These are phyloP conservation scores for Naja naja DNA, from an alignment of 2,113 vertebrate genomes.

Conservation along the genomic window DNA sequence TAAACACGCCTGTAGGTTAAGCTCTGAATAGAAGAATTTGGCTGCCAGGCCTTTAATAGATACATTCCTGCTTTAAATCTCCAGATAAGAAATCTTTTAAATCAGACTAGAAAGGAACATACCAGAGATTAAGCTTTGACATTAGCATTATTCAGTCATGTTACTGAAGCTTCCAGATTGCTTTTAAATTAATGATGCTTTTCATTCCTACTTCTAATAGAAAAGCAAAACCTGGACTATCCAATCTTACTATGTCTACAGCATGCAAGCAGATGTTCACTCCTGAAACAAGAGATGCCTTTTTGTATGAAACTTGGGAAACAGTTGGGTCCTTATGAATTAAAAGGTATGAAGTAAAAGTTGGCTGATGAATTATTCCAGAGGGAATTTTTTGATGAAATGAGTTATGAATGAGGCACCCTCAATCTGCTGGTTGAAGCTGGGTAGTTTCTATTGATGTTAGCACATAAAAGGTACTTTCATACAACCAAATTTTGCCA, in stretches of 20 bases:
- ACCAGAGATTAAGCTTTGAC: neutral
- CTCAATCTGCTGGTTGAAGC: neutral
- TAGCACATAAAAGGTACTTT: neutral
- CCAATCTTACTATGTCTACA: neutral
- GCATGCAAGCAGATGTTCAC: neutral
- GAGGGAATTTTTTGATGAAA: neutral
- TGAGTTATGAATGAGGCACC: neutral
- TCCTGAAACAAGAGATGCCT: neutral
- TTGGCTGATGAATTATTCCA: neutral
- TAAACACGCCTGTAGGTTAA: neutral
- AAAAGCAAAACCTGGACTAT: neutral
- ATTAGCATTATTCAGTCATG: neutral
- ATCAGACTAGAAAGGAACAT: neutral
- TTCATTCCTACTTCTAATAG: neutral
- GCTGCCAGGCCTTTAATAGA: neutral
- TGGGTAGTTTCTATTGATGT: accelerated
- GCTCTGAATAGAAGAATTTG: neutral
- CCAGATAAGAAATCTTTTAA: neutral
- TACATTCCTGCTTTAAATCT: neutral
- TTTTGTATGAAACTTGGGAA: neutral
- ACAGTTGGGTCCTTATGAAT: neutral
- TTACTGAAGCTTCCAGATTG: accelerated
- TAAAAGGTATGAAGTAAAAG: slow-evolving; percentile 5
- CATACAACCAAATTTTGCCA: neutral
- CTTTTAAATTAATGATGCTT: neutral